Evolutionary conservation across 2,797 vertebrate species (phyloP), one percentile per base, ranked within the genome.

Genomic region (Eleutherodactylus coqui): DNA sequence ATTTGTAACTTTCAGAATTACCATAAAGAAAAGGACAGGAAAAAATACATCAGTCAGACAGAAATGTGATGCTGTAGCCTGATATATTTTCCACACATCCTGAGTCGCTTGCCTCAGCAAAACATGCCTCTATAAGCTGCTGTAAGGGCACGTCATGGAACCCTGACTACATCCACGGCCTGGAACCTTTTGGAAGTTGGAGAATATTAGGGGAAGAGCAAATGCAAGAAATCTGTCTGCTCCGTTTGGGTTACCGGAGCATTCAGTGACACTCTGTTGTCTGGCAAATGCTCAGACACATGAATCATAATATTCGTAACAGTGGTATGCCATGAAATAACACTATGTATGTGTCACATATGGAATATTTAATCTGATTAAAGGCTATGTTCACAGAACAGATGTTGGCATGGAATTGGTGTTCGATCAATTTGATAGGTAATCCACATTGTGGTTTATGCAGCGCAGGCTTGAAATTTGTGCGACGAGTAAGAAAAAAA

Each of bases 31-130:
- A 32, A 49, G 41, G 34, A n/a, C 36, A 43, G 38, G 41, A 32
- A 43, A 73, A 75, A 58, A 86, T 58, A 69, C 60, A 82, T 82
- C 47, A 82, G n/a, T 19, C 60, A 82, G 79, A 76, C 85, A 77
- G 73, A 67, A 82, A 69, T 70, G 79, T 67, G 60, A 70, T 58
- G 34, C 70, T 70, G 60, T 64, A 58, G 85, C 73, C 60, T 72
- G 72, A 73, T 85, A 70, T 69, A 75, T 80, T 85, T 82, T 86
- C 85, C 85, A 77, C 60, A 47, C 79, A 77, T 86, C 64, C 79
- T 64, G 80, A 64, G 34, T 32, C 49, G 79, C 55, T 75, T 81
- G 45, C 60, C 72, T 69, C 72, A 69, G 79, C 86, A 83, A 47
- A 72, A 64, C 64, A 62, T 62, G 38, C 64, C 36, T 73, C 17